Evolutionary conservation across 2,888 invertebrate species (phyloP).

Genomic region (Polia nebulosa): DNA sequence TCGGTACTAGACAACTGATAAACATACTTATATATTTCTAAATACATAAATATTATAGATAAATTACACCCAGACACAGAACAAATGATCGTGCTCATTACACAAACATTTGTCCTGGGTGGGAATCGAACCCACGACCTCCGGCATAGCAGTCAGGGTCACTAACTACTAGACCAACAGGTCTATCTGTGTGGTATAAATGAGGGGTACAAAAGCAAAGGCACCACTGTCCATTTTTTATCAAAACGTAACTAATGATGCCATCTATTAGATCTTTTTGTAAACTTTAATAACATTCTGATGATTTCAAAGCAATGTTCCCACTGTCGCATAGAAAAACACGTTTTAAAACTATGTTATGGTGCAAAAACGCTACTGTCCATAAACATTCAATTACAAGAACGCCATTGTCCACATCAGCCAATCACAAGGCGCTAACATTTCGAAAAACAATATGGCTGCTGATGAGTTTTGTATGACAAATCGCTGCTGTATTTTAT

Average conservation of each 20-base stretch:
- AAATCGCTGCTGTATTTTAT: conserved; percentile 20
- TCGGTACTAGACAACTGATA: too few relatives aligned
- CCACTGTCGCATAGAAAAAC: conserved; percentile 21
- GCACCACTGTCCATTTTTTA: too few relatives aligned
- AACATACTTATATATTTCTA: too few relatives aligned
- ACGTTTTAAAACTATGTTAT: conserved; percentile 10
- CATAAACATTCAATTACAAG: conserved; percentile 14
- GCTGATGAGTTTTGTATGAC: conserved; percentile 13
- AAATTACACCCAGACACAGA: too few relatives aligned
- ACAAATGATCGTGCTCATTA: too few relatives aligned
- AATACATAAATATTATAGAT: too few relatives aligned
- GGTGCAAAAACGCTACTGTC: conserved; percentile 16
- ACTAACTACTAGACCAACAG: too few relatives aligned
- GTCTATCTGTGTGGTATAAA: too few relatives aligned
- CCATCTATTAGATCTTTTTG: conserved; percentile 17
- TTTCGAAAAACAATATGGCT: conserved; percentile 18
- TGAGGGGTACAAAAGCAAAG: conserved; percentile 10
- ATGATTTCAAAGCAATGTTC: conserved; percentile 16
- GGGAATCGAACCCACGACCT: too few relatives aligned
- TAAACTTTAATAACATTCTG: conserved; percentile 14
- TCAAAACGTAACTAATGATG: conserved; percentile 18
- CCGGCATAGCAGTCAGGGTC: too few relatives aligned
- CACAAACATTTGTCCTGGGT: too few relatives aligned
- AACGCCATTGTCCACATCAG: conserved; percentile 18
- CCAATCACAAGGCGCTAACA: too few relatives aligned